Evolutionary conservation across 2,113 vertebrate species (phyloP).

Genomic region (Cheirogaleus medius): DNA sequence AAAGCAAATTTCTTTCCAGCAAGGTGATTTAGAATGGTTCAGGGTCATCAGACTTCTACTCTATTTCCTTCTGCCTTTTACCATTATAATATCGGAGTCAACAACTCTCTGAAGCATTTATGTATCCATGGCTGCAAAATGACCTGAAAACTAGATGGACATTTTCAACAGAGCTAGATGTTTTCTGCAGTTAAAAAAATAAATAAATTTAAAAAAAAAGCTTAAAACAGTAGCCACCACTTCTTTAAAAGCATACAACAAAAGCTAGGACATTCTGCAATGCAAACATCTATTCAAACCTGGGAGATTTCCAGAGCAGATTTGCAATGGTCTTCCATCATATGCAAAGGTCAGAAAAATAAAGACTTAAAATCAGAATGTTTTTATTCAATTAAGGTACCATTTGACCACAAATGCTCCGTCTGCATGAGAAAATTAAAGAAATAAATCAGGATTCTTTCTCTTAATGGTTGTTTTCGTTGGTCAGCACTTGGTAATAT

Average conservation of each 20-base stretch:
- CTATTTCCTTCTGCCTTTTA: background rate
- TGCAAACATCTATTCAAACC: background rate
- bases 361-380: constrained; percentile 59
- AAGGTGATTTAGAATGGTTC: background rate
- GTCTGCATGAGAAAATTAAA: constrained; percentile 73
- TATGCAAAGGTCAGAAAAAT: constrained; percentile 40
- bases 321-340: constrained; percentile 22
- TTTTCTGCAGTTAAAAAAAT: background rate
- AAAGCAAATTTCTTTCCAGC: background rate
- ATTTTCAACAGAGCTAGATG: constrained; percentile 10
- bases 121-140: background rate
- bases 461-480: constrained; percentile 67
- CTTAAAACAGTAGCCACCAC: background rate
- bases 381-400: constrained; percentile 74
- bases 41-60: background rate
- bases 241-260: background rate
- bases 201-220: background rate
- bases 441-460: constrained; percentile 63
- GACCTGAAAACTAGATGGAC: background rate
- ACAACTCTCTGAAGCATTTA: background rate
- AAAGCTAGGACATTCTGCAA: background rate
- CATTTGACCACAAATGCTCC: constrained; percentile 66
- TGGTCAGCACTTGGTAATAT: background rate
- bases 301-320: constrained; percentile 12
- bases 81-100: background rate